Evolutionary conservation across 2,888 invertebrate genomes (phyloP).

Genomic region (Scaptomyza parva): DNA sequence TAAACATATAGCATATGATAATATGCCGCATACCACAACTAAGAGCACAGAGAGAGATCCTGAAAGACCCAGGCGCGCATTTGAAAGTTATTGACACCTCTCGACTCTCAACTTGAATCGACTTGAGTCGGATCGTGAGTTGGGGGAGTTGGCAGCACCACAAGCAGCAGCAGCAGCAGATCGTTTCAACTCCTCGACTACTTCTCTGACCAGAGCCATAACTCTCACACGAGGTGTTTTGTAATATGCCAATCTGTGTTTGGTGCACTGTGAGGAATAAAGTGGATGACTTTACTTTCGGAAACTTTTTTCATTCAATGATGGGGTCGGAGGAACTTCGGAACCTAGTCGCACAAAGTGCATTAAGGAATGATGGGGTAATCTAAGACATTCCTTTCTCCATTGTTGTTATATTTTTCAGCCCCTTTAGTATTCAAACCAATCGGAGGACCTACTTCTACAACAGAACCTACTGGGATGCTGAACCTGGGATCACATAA

Average conservation of each 20-base stretch:
- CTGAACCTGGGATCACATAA: too few species aligned
- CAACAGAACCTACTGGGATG: too few species aligned
- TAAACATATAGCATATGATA: constrained; percentile 49
- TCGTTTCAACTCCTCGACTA: constrained; percentile 9
- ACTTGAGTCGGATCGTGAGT: constrained; percentile 52
- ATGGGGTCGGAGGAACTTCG: too few species aligned
- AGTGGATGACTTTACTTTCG: too few species aligned
- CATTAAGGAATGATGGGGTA: too few species aligned
- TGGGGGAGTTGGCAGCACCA: constrained; percentile 41
- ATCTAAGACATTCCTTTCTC: too few species aligned
- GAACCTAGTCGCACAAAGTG: too few species aligned
- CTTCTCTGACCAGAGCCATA: constrained; percentile 32
- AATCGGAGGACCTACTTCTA: too few species aligned
- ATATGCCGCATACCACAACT: constrained; percentile 9
- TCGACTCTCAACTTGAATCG: constrained; percentile 10
- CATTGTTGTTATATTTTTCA: too few species aligned
- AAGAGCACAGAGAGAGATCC: constrained; percentile 53
- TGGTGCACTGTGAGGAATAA: constrained; percentile 17
- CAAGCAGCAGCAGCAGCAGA: too few species aligned
- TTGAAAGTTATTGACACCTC: constrained; percentile 80
- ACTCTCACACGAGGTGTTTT: constrained; percentile 64
- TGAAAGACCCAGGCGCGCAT: constrained; percentile 51
- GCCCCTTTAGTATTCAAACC: too few species aligned
- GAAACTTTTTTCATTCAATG: too few species aligned
- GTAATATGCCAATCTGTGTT: constrained; percentile 37